A percentile compares a stretch with the other conserved stretches of the same genome.
phyloP scores from a whole-genome alignment of 92 coral and sea anemone genomes.

The Bergia sp. region DNA sequence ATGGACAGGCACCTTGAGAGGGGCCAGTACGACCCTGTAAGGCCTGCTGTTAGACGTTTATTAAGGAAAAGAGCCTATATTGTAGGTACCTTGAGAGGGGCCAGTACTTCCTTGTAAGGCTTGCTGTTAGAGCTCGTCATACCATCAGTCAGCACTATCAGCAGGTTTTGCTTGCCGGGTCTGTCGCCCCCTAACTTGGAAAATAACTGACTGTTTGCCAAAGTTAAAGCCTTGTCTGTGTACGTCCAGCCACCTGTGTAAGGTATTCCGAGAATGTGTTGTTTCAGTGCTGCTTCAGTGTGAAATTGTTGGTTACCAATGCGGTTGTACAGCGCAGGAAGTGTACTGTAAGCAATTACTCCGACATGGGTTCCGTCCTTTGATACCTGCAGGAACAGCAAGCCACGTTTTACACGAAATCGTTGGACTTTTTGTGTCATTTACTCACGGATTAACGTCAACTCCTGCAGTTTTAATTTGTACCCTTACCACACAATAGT shows the following conservation, averaged over 20 bases:
- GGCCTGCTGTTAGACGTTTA: too few relatives aligned
- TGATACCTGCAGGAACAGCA: constrained; percentile 20
- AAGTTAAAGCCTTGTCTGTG: constrained; percentile 54
- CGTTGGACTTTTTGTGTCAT: background rate
- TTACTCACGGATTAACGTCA: background rate
- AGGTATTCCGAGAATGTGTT: constrained; percentile 28
- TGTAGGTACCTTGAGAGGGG: constrained; percentile 51
- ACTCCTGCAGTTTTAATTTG: background rate
- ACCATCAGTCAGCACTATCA: constrained; percentile 59
- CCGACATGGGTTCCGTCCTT: constrained; percentile 57
- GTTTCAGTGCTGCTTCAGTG: constrained; percentile 40
- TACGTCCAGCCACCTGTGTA: constrained; percentile 60
- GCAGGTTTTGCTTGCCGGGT: constrained; percentile 25
- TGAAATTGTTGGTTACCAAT: constrained; percentile 42
- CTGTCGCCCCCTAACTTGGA: constrained; percentile 53
- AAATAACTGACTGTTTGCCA: constrained; percentile 38
- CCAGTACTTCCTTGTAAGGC: constrained; percentile 52
- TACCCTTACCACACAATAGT: too few relatives aligned
- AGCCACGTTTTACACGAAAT: too few relatives aligned
- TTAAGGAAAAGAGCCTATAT: too few relatives aligned
- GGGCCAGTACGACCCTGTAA: too few relatives aligned
- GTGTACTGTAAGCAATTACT: constrained; percentile 52
- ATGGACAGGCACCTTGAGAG: too few relatives aligned
- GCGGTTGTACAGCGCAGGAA: constrained; percentile 43
- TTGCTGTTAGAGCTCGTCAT: constrained; percentile 42